Percentiles rank a stretch among this genome's conserved stretches.
These are phyloP conservation scores for Hypolimnas misippus DNA, from an alignment of 2,888 invertebrate species.

Conservation along the genomic window DNA sequence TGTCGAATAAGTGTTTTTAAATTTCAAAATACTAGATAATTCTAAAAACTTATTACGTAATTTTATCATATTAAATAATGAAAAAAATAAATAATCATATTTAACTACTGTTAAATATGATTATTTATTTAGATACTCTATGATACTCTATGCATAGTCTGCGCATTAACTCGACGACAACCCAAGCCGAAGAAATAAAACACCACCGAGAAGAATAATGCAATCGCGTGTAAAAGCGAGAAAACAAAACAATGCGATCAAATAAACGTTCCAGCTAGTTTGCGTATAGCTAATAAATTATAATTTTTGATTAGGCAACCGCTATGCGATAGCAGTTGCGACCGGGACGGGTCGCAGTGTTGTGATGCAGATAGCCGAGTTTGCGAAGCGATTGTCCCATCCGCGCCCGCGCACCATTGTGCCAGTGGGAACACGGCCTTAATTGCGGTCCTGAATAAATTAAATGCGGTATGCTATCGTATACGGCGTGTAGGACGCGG, in stretches of 20 bases:
- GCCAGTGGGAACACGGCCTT: slow-evolving; percentile 75
- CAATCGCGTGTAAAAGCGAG: slow-evolving; percentile 9
- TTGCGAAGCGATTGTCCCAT: slow-evolving; percentile 78
- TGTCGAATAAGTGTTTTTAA: too few relatives aligned
- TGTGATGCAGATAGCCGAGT: slow-evolving; percentile 76
- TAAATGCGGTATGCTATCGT: slow-evolving; percentile 76
- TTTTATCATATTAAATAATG: too few relatives aligned
- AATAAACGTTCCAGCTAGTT: slow-evolving; percentile 19
- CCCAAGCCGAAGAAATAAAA: background rate
- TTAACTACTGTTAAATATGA: too few relatives aligned
- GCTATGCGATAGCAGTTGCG: slow-evolving; percentile 46
- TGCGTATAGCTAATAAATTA: slow-evolving; percentile 49
- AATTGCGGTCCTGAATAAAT: slow-evolving; percentile 80
- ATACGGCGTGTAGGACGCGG: slow-evolving; percentile 53
- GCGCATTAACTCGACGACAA: background rate
- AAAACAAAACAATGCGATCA: slow-evolving; percentile 27
- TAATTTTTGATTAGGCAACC: slow-evolving; percentile 53
- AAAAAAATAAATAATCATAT: too few relatives aligned
- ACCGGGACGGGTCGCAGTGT: slow-evolving; percentile 54
- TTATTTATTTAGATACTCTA: too few relatives aligned
- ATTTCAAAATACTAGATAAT: too few relatives aligned
- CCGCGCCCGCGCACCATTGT: slow-evolving; percentile 72
- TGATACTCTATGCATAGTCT: too few relatives aligned
- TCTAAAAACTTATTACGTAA: too few relatives aligned
- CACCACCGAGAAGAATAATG: slow-evolving; percentile 14